A percentile compares a stretch with the other conserved stretches of the same genome.
Evolutionary conservation across 2,797 vertebrate species (phyloP).

Genomic region (Pteropus rufus): DNA sequence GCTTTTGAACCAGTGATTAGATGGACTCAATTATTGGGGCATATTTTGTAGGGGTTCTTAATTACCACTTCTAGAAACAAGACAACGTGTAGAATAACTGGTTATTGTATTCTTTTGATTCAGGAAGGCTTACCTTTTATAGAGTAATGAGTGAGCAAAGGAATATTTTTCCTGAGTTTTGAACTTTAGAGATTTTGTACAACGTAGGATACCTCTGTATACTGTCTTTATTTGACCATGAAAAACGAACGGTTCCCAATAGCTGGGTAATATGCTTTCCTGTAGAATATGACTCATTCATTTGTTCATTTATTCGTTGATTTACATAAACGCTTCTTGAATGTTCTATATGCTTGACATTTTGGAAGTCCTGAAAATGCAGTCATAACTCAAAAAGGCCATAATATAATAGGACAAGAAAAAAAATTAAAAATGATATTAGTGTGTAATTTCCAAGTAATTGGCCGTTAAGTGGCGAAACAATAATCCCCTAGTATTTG

Average conservation of each 20-base stretch:
- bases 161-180: not conserved
- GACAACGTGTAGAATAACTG: not conserved
- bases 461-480: not conserved
- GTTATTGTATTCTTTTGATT: not conserved
- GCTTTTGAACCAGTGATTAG: not conserved
- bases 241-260: not conserved
- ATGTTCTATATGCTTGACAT: not conserved
- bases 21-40: not conserved
- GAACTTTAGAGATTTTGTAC: not conserved
- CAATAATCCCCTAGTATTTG: not conserved
- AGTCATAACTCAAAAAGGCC: not conserved
- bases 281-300: not conserved
- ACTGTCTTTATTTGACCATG: not conserved
- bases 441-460: not conserved
- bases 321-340: not conserved
- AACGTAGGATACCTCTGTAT: not conserved
- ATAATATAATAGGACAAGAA: not conserved
- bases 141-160: not conserved
- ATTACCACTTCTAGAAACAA: not conserved
- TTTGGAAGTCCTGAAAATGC: not conserved
- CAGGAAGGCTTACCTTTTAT: not conserved
- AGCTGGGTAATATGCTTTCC: not conserved
- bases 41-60: not conserved
- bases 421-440: not conserved
- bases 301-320: not conserved